A percentile compares a stretch with the other conserved stretches of the same genome.
phyloP scores from a whole-genome alignment of 2,888 invertebrate species.

The Drosophila subquinaria region DNA sequence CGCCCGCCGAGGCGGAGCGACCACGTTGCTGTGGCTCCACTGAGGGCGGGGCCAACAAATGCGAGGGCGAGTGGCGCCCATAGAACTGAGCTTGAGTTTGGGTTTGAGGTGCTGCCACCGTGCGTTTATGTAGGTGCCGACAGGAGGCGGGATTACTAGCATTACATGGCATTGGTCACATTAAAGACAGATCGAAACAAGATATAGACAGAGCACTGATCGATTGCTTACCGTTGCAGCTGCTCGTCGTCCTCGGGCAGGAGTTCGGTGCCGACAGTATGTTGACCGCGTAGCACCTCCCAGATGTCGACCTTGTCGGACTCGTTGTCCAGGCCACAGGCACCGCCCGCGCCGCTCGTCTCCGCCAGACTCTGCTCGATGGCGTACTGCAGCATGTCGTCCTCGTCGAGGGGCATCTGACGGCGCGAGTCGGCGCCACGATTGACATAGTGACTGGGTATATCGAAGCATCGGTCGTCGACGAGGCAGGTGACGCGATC shows the following conservation, averaged over 20 bases:
- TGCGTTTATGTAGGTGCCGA: conserved; percentile 34
- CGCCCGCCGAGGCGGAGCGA: conserved; percentile 65
- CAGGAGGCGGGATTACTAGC: conserved; percentile 55
- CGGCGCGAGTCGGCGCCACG: conserved; percentile 88
- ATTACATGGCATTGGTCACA: conserved; percentile 20
- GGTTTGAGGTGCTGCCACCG: conserved; percentile 26
- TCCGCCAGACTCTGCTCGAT: conserved; percentile 97
- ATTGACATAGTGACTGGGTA: conserved; percentile 90
- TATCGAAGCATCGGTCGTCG: conserved; percentile 95
- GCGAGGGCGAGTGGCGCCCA: conserved; percentile 62
- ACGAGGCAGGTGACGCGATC: conserved; percentile 92
- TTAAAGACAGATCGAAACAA: conserved; percentile 8
- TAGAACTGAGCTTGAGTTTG: conserved; percentile 32
- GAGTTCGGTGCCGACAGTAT: conserved; percentile 87
- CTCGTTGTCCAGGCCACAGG: conserved; percentile 87
- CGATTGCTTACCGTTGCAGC: conserved; percentile 90
- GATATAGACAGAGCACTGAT: neutral
- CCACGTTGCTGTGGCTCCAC: conserved; percentile 53
- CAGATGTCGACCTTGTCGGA: conserved; percentile 97
- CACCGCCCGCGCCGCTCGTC: conserved; percentile 69
- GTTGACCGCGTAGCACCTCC: conserved; percentile 94
- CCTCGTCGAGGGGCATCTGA: conserved; percentile 92
- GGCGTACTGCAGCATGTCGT: conserved; percentile 96
- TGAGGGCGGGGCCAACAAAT: conserved; percentile 34
- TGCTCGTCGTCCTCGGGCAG: conserved; percentile 93